Evolutionary conservation across 2,113 vertebrate genomes (phyloP).

Genomic region (Turnix velox): DNA sequence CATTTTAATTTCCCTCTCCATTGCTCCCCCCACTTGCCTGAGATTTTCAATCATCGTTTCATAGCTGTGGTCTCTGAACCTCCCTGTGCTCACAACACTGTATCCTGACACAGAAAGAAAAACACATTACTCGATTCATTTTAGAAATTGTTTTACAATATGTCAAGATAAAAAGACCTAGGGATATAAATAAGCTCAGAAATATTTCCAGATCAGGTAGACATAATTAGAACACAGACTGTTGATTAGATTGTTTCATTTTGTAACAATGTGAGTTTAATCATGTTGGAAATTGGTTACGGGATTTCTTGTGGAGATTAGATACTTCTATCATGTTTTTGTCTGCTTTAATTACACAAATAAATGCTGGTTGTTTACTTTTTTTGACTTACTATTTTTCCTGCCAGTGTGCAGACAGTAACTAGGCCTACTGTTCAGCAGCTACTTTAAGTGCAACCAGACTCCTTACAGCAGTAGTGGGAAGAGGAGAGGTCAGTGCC

Average conservation of each 20-base stretch:
- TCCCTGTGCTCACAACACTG: not conserved
- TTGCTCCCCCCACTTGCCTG: constrained; percentile 4
- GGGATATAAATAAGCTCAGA: constrained; percentile 57
- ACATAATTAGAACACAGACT: constrained; percentile 63
- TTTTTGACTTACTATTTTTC: not conserved
- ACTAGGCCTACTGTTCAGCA: not conserved
- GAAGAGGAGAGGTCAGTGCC: not conserved
- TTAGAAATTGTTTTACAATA: constrained; percentile 46
- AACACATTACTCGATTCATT: constrained; percentile 42
- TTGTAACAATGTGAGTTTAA: constrained; percentile 44
- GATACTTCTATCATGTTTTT: constrained; percentile 31
- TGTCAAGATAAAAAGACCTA: constrained; percentile 49
- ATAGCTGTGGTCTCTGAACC: constrained; percentile 35
- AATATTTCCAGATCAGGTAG: constrained; percentile 59
- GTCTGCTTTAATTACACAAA: constrained; percentile 47
- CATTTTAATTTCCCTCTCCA: constrained; percentile 46
- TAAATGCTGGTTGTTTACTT: constrained; percentile 31
- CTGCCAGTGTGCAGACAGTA: not conserved
- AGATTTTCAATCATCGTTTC: constrained; percentile 51
- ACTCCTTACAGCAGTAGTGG: rapidly evolving
- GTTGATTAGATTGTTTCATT: constrained; percentile 69
- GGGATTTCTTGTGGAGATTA: constrained; percentile 45
- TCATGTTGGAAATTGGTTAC: constrained; percentile 56
- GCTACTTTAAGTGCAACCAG: rapidly evolving
- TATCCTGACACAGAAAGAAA: not conserved